Base-by-base conservation (phyloP, 2,888 invertebrate species). In the Tiliacea citrago region DNA sequence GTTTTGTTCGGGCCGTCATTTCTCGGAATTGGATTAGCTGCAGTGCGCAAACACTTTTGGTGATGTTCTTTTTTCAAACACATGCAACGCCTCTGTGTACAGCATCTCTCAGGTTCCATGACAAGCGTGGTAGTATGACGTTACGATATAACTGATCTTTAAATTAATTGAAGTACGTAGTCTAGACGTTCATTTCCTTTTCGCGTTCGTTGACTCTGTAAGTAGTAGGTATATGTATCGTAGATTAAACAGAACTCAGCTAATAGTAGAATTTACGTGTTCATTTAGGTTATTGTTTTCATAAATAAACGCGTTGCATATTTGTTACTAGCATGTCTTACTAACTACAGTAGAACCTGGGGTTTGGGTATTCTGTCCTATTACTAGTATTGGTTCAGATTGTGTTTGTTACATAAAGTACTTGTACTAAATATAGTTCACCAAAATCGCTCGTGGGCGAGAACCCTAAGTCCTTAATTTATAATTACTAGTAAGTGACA, bases 181-280 rank as follows among this genome's bases (percentile, higher is more conserved):
- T 91, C 91, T 91, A 92, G 92, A 92, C 92, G 84, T 87, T 87
- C 90, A 90, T 90, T 91, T 92, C 92, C 92, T 91, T 89, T 86
- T 86, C 73, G 86, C 90, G 92, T 92, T 90, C 92, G 85, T 91
- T 92, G 92, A 91, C 92, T 89, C 86, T 68, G 53, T 63, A 58
- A 42, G 42, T 8, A 6, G 47, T 53, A 42, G 39, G 24, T 57
- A 53, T 62, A 51, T 47, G 39, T 49, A 49, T 42, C 42, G 49
- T 18, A 47, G 24, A 73, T 79, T 47, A 60, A 73, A 66, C 60
- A 16, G 49, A 49, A 1, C 18, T 35, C 57, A 24, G 61, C n/a
- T 35, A 35, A 61, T 12, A 49, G 21, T 51, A 45, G n/a, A 76
- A 21, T 13, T 49, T 9, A 21, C 13, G 42, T n/a, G 39, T 16